Conservation (phyloP, 2,113 vertebrate species). For the Trematomus loennbergii region DNA sequence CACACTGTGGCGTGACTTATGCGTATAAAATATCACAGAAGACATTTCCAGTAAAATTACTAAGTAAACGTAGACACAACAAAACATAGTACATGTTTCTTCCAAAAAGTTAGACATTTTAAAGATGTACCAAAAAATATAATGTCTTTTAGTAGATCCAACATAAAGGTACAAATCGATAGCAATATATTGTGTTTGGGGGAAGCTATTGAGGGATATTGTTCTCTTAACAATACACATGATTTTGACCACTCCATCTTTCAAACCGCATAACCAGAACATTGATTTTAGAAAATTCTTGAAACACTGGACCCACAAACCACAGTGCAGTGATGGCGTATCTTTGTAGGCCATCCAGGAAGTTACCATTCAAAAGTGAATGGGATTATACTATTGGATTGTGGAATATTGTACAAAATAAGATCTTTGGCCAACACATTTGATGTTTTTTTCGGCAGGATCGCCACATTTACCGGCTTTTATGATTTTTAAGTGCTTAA, state of each 20-base stretch:
- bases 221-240: neutral
- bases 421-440: too few species aligned
- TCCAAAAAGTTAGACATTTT: too few species aligned
- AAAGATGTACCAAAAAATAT: too few species aligned
- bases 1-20: slow-evolving; percentile 59
- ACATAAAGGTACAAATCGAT: neutral
- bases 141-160: neutral
- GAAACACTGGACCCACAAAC: neutral
- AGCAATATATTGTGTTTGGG: neutral
- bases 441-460: too few species aligned
- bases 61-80: neutral
- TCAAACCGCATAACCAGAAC: neutral
- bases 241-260: neutral
- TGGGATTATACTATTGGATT: too few species aligned
- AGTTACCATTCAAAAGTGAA: too few species aligned
- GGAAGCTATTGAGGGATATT: neutral
- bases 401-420: too few species aligned
- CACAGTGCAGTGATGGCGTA: too few species aligned
- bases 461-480: too few species aligned
- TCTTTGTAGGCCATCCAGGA: too few species aligned
- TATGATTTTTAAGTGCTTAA: too few species aligned
- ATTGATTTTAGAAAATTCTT: neutral
- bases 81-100: neutral
- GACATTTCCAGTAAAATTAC: neutral
- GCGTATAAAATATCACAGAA: slow-evolving; percentile 34